Base-by-base conservation (phyloP, 1,140 invertebrate genomes). In the Brachystomella parvula region DNA sequence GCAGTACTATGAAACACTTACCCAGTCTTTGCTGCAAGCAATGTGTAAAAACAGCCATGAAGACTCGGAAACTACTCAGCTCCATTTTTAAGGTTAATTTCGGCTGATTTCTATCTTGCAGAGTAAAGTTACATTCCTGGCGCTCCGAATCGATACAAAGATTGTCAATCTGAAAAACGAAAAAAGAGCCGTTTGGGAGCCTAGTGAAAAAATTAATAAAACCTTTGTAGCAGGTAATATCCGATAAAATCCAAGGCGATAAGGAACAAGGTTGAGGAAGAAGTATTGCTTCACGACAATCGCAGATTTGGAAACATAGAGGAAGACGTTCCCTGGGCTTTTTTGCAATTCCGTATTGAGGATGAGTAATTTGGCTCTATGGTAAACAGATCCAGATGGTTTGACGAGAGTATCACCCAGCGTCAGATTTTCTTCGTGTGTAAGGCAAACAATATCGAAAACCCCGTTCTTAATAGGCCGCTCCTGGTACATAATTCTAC, bases 151-250 rank as follows among this genome's bases (percentile, higher is more conserved):
- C 30, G 33, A 56, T 29, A n/a, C 39, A 61, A 19, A 68, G 19
- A 39, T 60, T 26, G 29, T 68, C 61, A 24, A 64, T 64, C 62
- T 64, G 33, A 17, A 57, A 63, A 3, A 6, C 24, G 44, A 57
- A 28, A 39, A 47, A 21, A 57, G 60, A 44, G 32, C 28, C 28
- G 17, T 32, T 53, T 44, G 9, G 15, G 29, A 56, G 39, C 3
- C 12, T 17, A n/a, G 21, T 57, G 1, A 24, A 63, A 56, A 30
- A 26, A 39, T 26, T 30, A 33, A 2, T n/a, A 31, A 66, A 62
- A 90, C 87, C 81, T 92, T 92, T 47, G 90, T 93, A 24, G 89
- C 92, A 24, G 93, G 92, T 78, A 91, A 94, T 39, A 96, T 82
- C 26, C 92, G 84, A 79, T 93, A 96, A 21, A 91, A 92, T 61